phyloP scores from a whole-genome alignment of 1,140 invertebrate genomes.

The Drosophila carrolli region DNA sequence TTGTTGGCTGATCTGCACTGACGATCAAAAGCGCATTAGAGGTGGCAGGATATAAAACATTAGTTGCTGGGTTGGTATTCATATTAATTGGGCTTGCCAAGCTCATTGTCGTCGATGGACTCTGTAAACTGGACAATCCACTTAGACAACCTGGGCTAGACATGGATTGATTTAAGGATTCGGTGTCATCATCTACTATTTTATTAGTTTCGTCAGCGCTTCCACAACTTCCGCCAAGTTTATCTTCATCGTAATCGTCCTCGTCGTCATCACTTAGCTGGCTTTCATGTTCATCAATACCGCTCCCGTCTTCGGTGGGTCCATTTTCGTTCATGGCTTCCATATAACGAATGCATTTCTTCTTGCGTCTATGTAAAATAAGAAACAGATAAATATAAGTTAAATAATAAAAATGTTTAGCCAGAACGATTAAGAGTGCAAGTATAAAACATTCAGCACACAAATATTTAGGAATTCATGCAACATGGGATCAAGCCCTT shows the following conservation, averaged over 20 bases:
- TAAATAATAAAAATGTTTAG: slow-evolving; percentile 1
- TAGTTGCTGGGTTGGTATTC: slow-evolving; percentile 84
- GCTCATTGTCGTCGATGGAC: slow-evolving; percentile 88
- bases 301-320: slow-evolving; percentile 86
- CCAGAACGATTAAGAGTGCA: slow-evolving; percentile 14
- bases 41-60: slow-evolving; percentile 34
- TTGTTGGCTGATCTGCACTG: slow-evolving; percentile 25
- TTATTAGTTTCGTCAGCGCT: slow-evolving; percentile 89
- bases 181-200: slow-evolving; percentile 88
- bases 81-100: slow-evolving; percentile 89
- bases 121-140: slow-evolving; percentile 91
- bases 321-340: slow-evolving; percentile 85
- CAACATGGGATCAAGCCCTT: neutral
- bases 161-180: slow-evolving; percentile 88
- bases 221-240: slow-evolving; percentile 85
- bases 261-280: slow-evolving; percentile 88
- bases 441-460: slow-evolving; percentile 43
- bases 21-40: slow-evolving; percentile 24
- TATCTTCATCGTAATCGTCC: slow-evolving; percentile 90
- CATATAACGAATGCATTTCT: slow-evolving; percentile 98
- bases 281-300: slow-evolving; percentile 83
- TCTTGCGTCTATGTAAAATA: slow-evolving; percentile 92
- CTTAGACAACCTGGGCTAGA: slow-evolving; percentile 92
- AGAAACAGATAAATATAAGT: slow-evolving; percentile 24
- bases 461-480: slow-evolving; percentile 22